These are phyloP conservation scores for Rhabdomys dilectus DNA, from an alignment of 2,113 vertebrate genomes.

Conservation along the genomic window DNA sequence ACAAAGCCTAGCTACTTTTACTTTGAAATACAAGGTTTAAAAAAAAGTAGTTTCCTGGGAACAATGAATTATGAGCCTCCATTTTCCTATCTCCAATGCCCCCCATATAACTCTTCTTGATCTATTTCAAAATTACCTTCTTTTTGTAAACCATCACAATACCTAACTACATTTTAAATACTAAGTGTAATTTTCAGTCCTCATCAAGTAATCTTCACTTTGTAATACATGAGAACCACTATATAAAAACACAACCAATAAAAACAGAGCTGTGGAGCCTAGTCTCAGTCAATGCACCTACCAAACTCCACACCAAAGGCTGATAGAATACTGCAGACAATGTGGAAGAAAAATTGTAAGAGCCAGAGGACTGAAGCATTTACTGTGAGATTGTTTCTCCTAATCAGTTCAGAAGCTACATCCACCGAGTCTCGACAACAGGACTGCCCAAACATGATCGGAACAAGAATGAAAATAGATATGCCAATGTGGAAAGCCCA, in stretches of 20 bases:
- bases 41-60: background rate
- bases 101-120: background rate
- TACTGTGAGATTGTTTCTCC: background rate
- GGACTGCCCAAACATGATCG: background rate
- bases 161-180: background rate
- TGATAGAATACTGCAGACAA: too few species aligned
- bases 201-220: background rate
- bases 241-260: background rate
- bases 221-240: background rate
- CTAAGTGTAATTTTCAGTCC: background rate
- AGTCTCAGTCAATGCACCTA: fast-evolving
- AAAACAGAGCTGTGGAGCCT: background rate
- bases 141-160: background rate
- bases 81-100: background rate
- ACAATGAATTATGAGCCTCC: background rate
- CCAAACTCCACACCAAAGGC: background rate
- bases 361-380: background rate
- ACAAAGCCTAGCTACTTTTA: background rate
- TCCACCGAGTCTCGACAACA: background rate
- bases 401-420: background rate
- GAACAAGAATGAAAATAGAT: background rate
- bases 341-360: background rate
- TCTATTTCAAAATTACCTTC: background rate
- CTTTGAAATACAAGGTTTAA: background rate
- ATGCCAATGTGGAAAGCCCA: too few species aligned